These are phyloP conservation scores for Phainopepla nitens DNA, from an alignment of 2,113 vertebrate species.

Conservation along the genomic window DNA sequence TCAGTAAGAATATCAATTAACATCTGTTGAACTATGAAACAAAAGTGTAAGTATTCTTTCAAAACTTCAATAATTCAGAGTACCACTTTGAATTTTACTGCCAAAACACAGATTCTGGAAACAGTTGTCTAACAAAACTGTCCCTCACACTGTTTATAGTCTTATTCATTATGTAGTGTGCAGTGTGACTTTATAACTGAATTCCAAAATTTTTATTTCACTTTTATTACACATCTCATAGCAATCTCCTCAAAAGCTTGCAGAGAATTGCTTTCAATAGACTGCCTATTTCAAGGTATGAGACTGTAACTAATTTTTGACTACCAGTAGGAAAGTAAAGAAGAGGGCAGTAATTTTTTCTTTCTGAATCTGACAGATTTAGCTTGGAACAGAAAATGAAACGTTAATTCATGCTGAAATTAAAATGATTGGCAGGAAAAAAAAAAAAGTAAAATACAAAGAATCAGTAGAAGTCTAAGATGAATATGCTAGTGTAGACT, in stretches of 20 bases:
- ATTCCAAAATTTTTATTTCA: neutral
- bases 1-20: neutral
- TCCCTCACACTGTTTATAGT: neutral
- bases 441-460: neutral
- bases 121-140: neutral
- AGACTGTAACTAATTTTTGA: neutral
- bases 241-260: neutral
- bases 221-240: neutral
- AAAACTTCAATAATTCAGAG: neutral
- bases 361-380: neutral
- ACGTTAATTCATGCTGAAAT: neutral
- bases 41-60: neutral
- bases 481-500: neutral
- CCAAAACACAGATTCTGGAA: neutral
- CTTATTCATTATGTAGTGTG: neutral
- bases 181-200: neutral
- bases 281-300: neutral
- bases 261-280: neutral
- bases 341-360: neutral
- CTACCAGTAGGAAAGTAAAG: neutral
- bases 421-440: neutral
- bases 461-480: neutral
- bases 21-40: neutral
- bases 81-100: neutral
- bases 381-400: neutral